Base-by-base conservation (phyloP, 2,888 invertebrate genomes). In the Nymphalis urticae region DNA sequence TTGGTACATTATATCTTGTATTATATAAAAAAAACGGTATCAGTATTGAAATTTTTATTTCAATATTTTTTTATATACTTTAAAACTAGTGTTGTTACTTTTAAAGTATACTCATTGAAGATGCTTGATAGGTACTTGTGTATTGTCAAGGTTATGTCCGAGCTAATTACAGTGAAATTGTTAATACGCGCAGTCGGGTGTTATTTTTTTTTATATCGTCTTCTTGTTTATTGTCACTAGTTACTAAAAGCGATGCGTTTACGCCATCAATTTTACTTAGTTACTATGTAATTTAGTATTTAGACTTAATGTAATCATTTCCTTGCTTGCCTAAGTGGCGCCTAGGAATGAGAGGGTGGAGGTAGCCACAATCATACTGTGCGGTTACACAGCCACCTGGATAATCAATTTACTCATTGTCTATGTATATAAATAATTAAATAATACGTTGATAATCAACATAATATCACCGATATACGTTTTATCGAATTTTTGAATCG, bases 241-340 rank as follows among this genome's bases (percentile, higher is more conserved):
- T 68, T 56, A 50, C 32, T 64, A 71, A 58, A 65, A 56, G 63
- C 65, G 67, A 66, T 63, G 58, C 64, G 67, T 24, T 56, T 58
- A 68, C 68, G 73, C 66, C 36, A 32, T 66, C 66, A 51, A 62
- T 70, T 64, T 66, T 67, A 69, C 56, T 75, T 71, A 72, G 69
- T 72, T 70, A 58, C 62, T 62, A 67, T 70, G 58, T 74, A 70
- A 69, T 72, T 73, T 76, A 72, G 72, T 72, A 64, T 73, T 70
- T 70, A 75, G 72, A 64, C 59, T 65, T 72, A 72, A 61, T 69
- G 56, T 71, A 68, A 69, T 65, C 53, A 70, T 68, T 71, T 72
- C 64, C 51, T 61, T 69, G 72, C 65, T 64, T 70, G 68, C 71
- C 72, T 62, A 69, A 64, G 64, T 68, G 72, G 69, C 68, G 70